phyloP scores from a whole-genome alignment of 2,888 invertebrate species.

The Platycheirus albimanus region DNA sequence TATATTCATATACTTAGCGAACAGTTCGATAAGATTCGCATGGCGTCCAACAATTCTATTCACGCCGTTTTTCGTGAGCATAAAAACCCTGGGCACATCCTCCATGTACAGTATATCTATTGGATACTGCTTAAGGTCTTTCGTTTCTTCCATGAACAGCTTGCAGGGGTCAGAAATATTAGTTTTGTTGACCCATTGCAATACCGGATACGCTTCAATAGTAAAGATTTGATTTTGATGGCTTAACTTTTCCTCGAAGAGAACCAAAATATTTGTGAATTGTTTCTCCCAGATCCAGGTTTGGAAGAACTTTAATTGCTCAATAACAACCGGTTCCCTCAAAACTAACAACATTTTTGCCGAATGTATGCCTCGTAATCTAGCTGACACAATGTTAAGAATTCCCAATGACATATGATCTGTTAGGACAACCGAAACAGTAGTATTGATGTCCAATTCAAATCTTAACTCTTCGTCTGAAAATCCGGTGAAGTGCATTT shows the following conservation, averaged over 20 bases:
- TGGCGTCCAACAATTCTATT: constrained; percentile 39
- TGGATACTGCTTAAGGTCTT: constrained; percentile 22
- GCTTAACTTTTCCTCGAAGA: constrained; percentile 34
- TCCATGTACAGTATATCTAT: constrained; percentile 41
- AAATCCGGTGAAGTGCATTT: constrained; percentile 23
- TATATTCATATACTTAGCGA: constrained; percentile 55
- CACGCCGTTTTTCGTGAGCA: neutral
- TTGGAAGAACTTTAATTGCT: constrained; percentile 15
- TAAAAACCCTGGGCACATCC: constrained; percentile 48
- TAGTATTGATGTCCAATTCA: neutral
- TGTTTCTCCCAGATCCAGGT: constrained; percentile 53
- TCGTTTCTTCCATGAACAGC: constrained; percentile 6
- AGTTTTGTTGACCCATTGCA: constrained; percentile 49
- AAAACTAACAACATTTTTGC: constrained; percentile 42
- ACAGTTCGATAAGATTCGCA: constrained; percentile 41
- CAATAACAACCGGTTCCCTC: constrained; percentile 13
- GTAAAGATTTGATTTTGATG: constrained; percentile 37
- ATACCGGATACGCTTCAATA: constrained; percentile 33
- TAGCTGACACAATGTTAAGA: neutral
- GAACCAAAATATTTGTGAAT: constrained; percentile 24
- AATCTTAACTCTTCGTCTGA: constrained; percentile 8
- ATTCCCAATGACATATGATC: constrained; percentile 36
- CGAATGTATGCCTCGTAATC: constrained; percentile 51
- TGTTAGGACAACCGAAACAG: constrained; percentile 31
- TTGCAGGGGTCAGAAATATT: constrained; percentile 3